These are phyloP conservation scores for Capitulum mitella DNA, from an alignment of 2,888 invertebrate genomes.

Conservation along the genomic window DNA sequence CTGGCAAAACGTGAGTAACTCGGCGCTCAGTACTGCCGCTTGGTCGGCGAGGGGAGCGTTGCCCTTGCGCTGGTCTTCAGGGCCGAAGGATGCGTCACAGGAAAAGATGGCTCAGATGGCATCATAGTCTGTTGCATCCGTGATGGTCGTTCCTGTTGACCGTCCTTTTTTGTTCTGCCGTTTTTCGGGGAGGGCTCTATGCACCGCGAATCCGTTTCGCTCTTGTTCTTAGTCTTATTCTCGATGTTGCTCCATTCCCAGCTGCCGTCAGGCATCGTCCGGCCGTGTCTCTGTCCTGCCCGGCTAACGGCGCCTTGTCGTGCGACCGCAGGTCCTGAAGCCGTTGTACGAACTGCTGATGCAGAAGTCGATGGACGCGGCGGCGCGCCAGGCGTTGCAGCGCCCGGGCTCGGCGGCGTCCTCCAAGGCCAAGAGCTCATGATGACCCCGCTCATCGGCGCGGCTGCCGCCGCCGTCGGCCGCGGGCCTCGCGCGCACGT, in stretches of 20 bases:
- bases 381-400: constrained; percentile 34
- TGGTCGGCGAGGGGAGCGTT: background rate
- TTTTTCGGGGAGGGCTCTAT: background rate
- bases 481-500: background rate
- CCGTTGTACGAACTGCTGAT: constrained; percentile 35
- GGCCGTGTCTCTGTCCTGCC: background rate
- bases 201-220: background rate
- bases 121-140: background rate
- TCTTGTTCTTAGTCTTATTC: too few relatives aligned
- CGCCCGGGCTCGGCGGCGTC: constrained; percentile 30
- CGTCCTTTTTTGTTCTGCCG: background rate
- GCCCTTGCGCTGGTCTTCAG: background rate
- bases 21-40: background rate
- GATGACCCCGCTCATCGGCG: background rate
- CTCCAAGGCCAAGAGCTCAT: constrained; percentile 29
- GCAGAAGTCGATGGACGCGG: constrained; percentile 35
- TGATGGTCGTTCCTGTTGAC: background rate
- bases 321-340: constrained; percentile 32
- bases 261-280: too few relatives aligned
- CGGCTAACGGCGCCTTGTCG: background rate
- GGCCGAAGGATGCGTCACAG: too few relatives aligned
- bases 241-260: too few relatives aligned
- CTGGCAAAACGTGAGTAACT: constrained; percentile 36
- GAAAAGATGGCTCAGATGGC: too few relatives aligned
- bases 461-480: background rate